These are phyloP conservation scores for Dicyrtoma fusca DNA, from an alignment of 2,888 invertebrate genomes.

Conservation along the genomic window DNA sequence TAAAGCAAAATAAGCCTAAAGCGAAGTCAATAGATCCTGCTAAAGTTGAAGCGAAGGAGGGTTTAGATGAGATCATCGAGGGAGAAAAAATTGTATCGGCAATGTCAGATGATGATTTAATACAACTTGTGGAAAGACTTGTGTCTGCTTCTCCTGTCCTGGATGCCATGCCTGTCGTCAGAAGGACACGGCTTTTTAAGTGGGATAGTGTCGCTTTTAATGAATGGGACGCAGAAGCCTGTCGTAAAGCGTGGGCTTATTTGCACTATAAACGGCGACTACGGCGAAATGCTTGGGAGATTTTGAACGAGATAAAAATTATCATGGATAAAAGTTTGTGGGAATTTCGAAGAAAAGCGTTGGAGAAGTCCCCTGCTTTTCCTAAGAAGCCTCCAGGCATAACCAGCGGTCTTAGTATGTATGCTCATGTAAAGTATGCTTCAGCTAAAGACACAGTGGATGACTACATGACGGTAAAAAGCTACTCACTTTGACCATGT, in stretches of 20 bases:
- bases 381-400: constrained; percentile 35
- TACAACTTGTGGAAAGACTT: not conserved
- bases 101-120: constrained; percentile 7
- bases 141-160: constrained; percentile 10
- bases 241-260: constrained; percentile 43
- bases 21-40: too few species aligned
- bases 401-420: not conserved
- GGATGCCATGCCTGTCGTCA: constrained; percentile 27
- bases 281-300: constrained; percentile 49
- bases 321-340: constrained; percentile 20
- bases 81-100: constrained; percentile 1
- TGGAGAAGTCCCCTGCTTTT: constrained; percentile 42
- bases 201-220: constrained; percentile 51
- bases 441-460: constrained; percentile 32
- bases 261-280: constrained; percentile 39
- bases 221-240: constrained; percentile 38
- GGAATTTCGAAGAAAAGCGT: constrained; percentile 30
- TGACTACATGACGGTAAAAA: constrained; percentile 27
- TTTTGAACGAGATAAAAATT: constrained; percentile 43
- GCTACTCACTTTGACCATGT: too few species aligned
- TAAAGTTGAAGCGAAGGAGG: not conserved
- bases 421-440: constrained; percentile 33
- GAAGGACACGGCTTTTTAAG: constrained; percentile 31
- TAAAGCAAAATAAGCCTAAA: too few species aligned
- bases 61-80: not conserved